Base-by-base conservation (phyloP, 2,888 invertebrate genomes). In the Cheilosia scutellata region DNA sequence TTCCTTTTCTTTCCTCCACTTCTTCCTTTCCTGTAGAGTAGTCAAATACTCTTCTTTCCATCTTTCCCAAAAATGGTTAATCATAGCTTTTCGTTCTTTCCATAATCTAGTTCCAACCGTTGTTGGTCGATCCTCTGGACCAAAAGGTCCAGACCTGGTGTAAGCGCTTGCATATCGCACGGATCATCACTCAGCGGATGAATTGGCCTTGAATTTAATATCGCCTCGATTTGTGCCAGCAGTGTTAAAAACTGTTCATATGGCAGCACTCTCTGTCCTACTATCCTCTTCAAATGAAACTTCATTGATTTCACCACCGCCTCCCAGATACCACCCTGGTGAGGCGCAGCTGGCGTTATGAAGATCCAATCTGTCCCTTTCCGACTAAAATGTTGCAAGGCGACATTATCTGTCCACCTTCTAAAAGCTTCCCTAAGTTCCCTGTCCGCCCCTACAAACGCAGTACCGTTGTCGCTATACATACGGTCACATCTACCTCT, bases 261-360 rank as follows among this genome's bases (percentile, higher is more conserved):
- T 4, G 63, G 37, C 4, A 65, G 37, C 2, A 57, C 37, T 25
- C 31, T 53, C 4, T 7, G 0, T 1, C 78, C 71, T 4, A 78
- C 47, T n/a, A 44, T n/a, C n/a, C 44, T 44, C 4, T n/a, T 44
- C 5, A 44, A 5, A 31, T 77, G 71, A 27, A 16, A 44, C 49
- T 87, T 82, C 63, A 74, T 47, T 1, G 76, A 71, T 47, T 80
- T 87, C 0, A 31, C 31, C 5, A 5, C 83, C 9, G 83, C 87
- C 37, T 83, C 83, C 31, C 70, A 84, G n/a, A 84, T 83, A 0
- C 83, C 87, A 2, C 80, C 70, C 55, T 84, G 83, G 42, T 87
- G 87, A 25, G 78, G 82, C 16, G 82, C 79, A 3, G 82, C 77
- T 1, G 72, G 62, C 0, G n/a, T 31, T 51, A 72, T 62, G 20